phyloP scores from a whole-genome alignment of 2,888 invertebrate species.

The Metacarcinus magister region DNA sequence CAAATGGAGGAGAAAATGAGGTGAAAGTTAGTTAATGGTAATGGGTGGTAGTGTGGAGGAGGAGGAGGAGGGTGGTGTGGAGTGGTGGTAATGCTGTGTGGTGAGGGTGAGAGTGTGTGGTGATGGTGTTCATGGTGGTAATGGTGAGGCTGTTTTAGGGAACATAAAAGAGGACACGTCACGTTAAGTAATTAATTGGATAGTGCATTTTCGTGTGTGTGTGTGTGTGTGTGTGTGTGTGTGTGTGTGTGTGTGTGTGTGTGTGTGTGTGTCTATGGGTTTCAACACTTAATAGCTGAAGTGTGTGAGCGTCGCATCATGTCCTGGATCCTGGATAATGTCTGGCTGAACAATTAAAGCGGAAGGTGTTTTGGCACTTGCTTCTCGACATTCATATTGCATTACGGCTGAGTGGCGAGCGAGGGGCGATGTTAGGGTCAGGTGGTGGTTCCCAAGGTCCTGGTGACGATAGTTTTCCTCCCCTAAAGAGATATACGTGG shows the following conservation, averaged over 20 bases:
- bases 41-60: background rate
- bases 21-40: background rate
- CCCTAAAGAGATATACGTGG: background rate
- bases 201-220: background rate
- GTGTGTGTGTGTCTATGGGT: too few relatives aligned
- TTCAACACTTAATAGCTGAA: too few relatives aligned
- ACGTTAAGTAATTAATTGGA: background rate
- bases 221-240: constrained; percentile 22
- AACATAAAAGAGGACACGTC: background rate
- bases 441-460: background rate
- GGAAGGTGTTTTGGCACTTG: background rate
- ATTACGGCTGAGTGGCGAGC: background rate
- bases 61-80: background rate
- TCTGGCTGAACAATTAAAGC: background rate
- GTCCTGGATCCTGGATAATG: too few relatives aligned
- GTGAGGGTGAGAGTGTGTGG: background rate
- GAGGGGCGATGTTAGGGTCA: background rate
- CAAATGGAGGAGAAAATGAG: background rate
- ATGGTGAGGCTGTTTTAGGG: background rate
- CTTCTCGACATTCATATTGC: constrained; percentile 21
- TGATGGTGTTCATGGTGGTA: background rate
- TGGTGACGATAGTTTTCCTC: background rate
- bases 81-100: background rate
- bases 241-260: background rate
- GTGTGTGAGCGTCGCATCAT: too few relatives aligned